Percentiles rank a stretch among this genome's conserved stretches.
Evolutionary conservation across 2,113 vertebrate genomes (phyloP).

Genomic region (Gorsachius goisagi): DNA sequence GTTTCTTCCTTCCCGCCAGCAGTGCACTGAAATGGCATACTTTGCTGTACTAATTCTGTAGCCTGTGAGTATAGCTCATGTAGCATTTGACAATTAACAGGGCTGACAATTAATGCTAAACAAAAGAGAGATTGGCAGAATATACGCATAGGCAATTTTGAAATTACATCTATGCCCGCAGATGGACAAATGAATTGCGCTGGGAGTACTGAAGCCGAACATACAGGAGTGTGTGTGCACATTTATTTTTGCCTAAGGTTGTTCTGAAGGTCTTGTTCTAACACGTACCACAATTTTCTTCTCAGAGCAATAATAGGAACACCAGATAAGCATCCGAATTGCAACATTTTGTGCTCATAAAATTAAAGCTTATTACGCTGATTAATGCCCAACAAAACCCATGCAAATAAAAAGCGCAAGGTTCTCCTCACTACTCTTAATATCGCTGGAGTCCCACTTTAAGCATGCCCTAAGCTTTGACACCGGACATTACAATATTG

Average conservation of each 20-base stretch:
- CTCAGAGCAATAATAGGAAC: conserved; percentile 2
- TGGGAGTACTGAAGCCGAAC: neutral
- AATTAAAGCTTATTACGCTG: conserved; percentile 46
- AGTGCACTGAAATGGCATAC: rapidly evolving
- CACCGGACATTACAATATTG: neutral
- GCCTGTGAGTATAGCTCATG: neutral
- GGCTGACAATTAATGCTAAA: neutral
- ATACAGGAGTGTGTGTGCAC: neutral
- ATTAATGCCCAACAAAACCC: conserved; percentile 26
- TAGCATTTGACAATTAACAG: neutral
- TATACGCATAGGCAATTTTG: neutral
- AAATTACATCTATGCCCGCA: neutral
- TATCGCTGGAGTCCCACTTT: neutral
- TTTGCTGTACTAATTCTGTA: neutral
- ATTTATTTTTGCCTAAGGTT: neutral
- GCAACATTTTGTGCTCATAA: conserved; percentile 56
- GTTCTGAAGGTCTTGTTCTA: conserved; percentile 11
- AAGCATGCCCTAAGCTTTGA: neutral
- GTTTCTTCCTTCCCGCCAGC: neutral
- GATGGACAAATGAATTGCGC: neutral
- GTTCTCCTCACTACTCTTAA: neutral
- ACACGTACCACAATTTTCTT: neutral
- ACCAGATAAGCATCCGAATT: conserved; percentile 30
- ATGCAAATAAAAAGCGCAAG: neutral
- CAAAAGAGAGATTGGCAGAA: neutral